Evolutionary conservation across 2,797 vertebrate species (phyloP).

Genomic region (Tinamus major): DNA sequence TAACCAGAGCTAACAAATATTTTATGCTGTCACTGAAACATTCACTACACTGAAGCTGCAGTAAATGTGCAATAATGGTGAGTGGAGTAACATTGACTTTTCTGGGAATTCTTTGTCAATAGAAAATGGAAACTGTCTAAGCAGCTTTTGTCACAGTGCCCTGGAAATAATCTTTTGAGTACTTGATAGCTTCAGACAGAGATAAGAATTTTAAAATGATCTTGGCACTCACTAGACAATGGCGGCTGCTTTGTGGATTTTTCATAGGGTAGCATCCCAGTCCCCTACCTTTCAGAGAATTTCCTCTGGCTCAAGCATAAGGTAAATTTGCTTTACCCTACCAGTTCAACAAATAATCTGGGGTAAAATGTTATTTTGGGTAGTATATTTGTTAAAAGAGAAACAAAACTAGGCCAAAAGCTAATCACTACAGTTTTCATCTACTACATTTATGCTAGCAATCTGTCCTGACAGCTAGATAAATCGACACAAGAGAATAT

Average conservation of each 20-base stretch:
- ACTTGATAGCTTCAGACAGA: not conserved
- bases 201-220: not conserved
- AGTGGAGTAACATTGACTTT: not conserved
- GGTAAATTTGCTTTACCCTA: not conserved
- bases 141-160: not conserved
- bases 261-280: fast-evolving
- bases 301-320: not conserved
- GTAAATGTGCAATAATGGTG: not conserved
- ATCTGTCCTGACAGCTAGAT: not conserved
- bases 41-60: not conserved
- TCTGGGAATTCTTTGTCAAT: not conserved
- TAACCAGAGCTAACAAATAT: not conserved
- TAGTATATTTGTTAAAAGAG: not conserved
- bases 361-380: not conserved
- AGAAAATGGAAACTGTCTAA: not conserved
- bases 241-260: not conserved
- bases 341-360: not conserved
- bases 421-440: not conserved
- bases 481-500: not conserved
- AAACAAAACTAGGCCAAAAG: not conserved
- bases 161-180: not conserved
- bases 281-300: not conserved
- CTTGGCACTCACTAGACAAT: not conserved
- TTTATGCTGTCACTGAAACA: not conserved
- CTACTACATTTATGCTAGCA: not conserved